Base-by-base conservation (phyloP, 1,140 invertebrate species). In the Sycophaga agraensis region DNA sequence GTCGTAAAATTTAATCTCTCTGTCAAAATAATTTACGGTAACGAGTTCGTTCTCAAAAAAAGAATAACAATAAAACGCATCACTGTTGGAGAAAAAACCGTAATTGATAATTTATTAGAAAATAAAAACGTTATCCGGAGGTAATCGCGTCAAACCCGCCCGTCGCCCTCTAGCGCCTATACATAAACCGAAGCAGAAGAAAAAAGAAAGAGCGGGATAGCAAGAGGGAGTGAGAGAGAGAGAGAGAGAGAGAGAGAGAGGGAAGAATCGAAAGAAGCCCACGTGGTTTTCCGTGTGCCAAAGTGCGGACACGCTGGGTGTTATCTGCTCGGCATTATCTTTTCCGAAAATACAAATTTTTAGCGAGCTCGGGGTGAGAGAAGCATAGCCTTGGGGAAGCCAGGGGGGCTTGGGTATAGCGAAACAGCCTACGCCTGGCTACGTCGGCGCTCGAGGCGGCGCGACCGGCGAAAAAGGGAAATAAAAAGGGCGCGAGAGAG, bases 301-400 rank as follows among this genome's bases (percentile, higher is more conserved):
- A 4, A 31, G 28, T 28, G 6, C 7, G 6, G 16, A 12, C 11
- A 22, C 9, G 17, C 11, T 22, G n/a, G 0, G 19, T n/a, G 37
- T 58, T 60, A 60, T 60, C 50, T 54, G 1, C 17, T 0, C 17
- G 22, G 14, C 31, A 46, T 22, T 60, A 60, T 60, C 59, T 54
- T 54, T 60, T 54, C 50, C 42, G 40, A n/a, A 60, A 60, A 50
- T 60, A 60, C 50, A 54, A 60, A 54, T 54, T 60, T 60, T 54
- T 46, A 60, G 40, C 49, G 21, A 50, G 46, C 49, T 60, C 42
- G 2, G 9, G n/a, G n/a, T n/a, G 28, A 35, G 24, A 14, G 17
- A 37, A 35, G 46, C 17, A 42, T 14, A 24, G 42, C 17, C n/a
- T 6, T 6, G 5, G 16, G 17, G 17, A 19, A 19, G 21, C 5